Evolutionary conservation across 2,113 vertebrate species (phyloP).

Genomic region (Pollimyrus isidori): DNA sequence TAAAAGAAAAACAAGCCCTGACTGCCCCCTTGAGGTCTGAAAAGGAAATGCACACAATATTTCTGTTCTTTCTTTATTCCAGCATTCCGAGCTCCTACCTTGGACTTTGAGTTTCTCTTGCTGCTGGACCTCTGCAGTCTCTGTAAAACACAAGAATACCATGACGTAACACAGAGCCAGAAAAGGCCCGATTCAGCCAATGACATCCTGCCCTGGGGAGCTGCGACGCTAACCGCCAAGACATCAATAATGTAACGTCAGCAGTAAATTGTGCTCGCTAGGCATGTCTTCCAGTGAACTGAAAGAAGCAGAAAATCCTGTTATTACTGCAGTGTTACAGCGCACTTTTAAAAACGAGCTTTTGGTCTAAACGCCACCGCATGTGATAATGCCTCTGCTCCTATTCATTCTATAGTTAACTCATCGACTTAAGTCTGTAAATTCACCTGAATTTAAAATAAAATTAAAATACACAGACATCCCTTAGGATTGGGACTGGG

Average conservation of each 20-base stretch:
- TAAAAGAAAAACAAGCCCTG: neutral
- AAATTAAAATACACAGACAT: neutral
- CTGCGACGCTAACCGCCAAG: neutral
- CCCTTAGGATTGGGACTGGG: neutral
- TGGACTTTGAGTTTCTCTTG: conserved; percentile 42
- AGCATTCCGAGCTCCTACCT: conserved; percentile 22
- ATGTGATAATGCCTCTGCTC: neutral
- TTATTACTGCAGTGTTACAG: neutral
- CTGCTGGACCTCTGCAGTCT: conserved; percentile 20
- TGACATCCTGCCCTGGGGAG: neutral
- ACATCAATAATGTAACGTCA: neutral
- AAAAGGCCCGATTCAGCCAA: neutral
- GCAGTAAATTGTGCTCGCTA: neutral
- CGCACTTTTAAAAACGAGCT: neutral
- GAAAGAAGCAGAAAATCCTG: neutral
- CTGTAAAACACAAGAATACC: conserved; percentile 27
- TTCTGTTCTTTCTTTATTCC: neutral
- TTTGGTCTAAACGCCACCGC: neutral
- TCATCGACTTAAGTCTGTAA: neutral
- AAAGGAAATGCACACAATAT: neutral
- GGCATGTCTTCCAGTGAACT: neutral
- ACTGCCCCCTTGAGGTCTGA: conserved; percentile 12
- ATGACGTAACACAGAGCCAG: neutral
- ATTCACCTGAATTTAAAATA: neutral
- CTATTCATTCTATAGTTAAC: neutral